Conservation (phyloP, 2,113 vertebrate genomes). For the Elachura formosa region DNA sequence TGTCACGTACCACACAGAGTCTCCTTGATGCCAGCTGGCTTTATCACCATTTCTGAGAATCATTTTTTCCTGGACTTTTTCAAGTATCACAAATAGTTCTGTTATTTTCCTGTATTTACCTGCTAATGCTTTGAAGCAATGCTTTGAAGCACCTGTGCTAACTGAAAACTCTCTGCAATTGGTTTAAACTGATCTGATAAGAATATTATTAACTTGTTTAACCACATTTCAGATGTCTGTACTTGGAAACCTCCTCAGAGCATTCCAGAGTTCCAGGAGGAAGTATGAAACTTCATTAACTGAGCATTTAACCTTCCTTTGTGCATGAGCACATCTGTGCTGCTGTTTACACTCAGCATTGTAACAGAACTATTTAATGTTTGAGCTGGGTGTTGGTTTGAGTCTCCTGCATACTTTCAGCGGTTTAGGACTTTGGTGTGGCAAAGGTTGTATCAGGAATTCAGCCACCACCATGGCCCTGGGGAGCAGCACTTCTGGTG, state of each 20-base stretch:
- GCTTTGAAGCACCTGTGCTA: not conserved
- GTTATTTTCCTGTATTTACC: not conserved
- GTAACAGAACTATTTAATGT: not conserved
- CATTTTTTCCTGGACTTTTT: not conserved
- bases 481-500: not conserved
- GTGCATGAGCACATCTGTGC: not conserved
- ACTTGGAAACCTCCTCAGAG: not conserved
- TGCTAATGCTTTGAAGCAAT: not conserved
- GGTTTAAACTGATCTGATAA: not conserved
- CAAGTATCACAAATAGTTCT: not conserved
- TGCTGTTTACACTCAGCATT: not conserved
- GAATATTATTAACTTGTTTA: not conserved
- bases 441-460: not conserved
- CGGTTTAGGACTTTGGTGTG: not conserved
- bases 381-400: not conserved
- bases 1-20: not conserved
- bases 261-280: not conserved
- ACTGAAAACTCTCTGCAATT: not conserved
- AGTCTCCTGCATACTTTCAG: not conserved
- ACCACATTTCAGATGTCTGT: not conserved
- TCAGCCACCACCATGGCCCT: not conserved
- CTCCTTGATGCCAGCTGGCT: not conserved
- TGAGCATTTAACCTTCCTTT: not conserved
- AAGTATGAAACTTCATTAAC: not conserved
- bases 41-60: not conserved